These are phyloP conservation scores for Morone chrysops DNA, from an alignment of 2,113 vertebrate species.

Conservation along the genomic window DNA sequence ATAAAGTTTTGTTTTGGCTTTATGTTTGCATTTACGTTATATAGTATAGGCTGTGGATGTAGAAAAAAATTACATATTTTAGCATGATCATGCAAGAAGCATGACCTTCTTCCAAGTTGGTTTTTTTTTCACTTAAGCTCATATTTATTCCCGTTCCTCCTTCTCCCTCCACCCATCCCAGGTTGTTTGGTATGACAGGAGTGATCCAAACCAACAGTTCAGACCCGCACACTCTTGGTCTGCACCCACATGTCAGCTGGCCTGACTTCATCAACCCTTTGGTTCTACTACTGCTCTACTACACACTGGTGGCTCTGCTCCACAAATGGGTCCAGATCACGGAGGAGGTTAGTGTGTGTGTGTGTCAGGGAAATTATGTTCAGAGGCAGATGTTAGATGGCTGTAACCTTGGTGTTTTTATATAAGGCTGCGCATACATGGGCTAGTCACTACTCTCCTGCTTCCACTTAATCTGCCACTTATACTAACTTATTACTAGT, in stretches of 20 bases:
- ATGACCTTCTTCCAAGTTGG: neutral
- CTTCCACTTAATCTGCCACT: too few species aligned
- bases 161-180: slow-evolving; percentile 47
- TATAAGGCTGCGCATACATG: neutral
- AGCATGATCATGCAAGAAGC: too few species aligned
- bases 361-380: neutral
- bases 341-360: slow-evolving; percentile 61
- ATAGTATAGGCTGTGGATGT: too few species aligned
- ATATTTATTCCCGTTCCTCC: neutral
- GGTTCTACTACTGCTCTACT: slow-evolving; percentile 85
- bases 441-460: neutral
- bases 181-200: slow-evolving; percentile 87
- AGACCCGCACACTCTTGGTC: slow-evolving; percentile 76
- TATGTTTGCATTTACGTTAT: neutral
- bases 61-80: too few species aligned
- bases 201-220: slow-evolving; percentile 83
- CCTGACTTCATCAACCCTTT: slow-evolving; percentile 85
- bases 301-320: slow-evolving; percentile 83
- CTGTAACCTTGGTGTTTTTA: neutral
- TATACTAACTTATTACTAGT: too few species aligned
- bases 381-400: neutral
- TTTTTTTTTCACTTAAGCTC: neutral
- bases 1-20: too few species aligned
- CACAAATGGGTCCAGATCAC: slow-evolving; percentile 78
- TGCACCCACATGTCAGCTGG: slow-evolving; percentile 83